These are phyloP conservation scores for Actenoides lindsayi DNA, from an alignment of 2,113 vertebrate species.

Conservation along the genomic window DNA sequence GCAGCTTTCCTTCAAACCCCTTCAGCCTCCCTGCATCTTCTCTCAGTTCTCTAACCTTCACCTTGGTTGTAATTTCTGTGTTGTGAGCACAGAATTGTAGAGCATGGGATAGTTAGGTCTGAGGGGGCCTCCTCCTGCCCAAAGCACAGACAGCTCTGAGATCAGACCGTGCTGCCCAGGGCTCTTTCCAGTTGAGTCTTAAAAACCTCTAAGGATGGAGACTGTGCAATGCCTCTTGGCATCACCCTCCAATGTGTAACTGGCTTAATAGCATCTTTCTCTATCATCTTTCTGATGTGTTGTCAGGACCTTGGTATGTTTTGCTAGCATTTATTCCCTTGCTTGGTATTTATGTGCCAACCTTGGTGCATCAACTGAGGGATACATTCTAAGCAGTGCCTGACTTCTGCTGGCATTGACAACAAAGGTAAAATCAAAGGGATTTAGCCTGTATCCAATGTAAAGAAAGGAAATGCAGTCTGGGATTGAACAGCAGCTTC, in stretches of 20 bases:
- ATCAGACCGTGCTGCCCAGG: neutral
- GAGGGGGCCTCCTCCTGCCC: neutral
- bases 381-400: neutral
- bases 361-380: neutral
- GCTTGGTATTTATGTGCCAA: neutral
- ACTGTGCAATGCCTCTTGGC: neutral
- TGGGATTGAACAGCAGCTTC: neutral
- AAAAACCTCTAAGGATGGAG: neutral
- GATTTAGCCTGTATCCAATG: neutral
- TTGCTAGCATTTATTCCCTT: neutral
- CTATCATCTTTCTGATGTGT: neutral
- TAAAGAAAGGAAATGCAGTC: neutral
- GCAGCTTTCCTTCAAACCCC: neutral
- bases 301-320: neutral
- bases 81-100: neutral
- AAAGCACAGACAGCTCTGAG: neutral
- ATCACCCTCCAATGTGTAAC: neutral
- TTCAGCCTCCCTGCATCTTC: neutral
- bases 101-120: neutral
- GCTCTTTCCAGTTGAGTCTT: neutral
- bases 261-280: neutral
- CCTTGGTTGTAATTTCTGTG: neutral
- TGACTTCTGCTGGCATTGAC: neutral
- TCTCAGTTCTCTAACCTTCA: neutral
- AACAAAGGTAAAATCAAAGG: neutral